Evolutionary conservation across 2,888 invertebrate genomes (phyloP).

Genomic region (Gymnoscelis rufifasciata): DNA sequence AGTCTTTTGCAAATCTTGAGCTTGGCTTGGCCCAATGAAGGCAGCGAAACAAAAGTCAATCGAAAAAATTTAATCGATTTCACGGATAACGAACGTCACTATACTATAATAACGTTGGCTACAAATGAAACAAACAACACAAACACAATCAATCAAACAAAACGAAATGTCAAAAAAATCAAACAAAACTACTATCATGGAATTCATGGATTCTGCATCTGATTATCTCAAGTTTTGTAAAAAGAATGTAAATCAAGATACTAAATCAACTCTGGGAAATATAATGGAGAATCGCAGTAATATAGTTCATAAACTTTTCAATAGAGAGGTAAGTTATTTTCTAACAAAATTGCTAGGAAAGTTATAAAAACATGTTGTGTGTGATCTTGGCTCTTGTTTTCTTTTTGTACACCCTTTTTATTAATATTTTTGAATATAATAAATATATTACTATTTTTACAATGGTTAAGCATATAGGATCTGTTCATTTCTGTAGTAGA

Average conservation of each 20-base stretch:
- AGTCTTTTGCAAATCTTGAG: too few species aligned
- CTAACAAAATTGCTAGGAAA: conserved; percentile 25
- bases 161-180: conserved; percentile 32
- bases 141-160: conserved; percentile 1
- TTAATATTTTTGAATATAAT: background rate
- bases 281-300: conserved; percentile 52
- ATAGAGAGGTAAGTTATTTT: conserved; percentile 77
- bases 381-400: conserved; percentile 36
- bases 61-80: too few species aligned
- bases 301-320: conserved; percentile 76
- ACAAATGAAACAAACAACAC: background rate
- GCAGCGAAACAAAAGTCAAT: too few species aligned
- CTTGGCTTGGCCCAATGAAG: too few species aligned
- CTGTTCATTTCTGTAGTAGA: too few species aligned
- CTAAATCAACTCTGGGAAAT: conserved; percentile 45
- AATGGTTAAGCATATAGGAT: too few species aligned
- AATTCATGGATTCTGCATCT: conserved; percentile 71
- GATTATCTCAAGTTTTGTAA: conserved; percentile 55
- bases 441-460: too few species aligned
- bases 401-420: conserved; percentile 28
- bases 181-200: conserved; percentile 77
- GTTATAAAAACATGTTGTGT: conserved; percentile 29
- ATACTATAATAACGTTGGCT: background rate
- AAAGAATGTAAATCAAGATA: conserved; percentile 48
- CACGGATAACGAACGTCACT: too few species aligned